Base-by-base conservation (phyloP, 2,113 vertebrate species). In the Corydoras sp. region DNA sequence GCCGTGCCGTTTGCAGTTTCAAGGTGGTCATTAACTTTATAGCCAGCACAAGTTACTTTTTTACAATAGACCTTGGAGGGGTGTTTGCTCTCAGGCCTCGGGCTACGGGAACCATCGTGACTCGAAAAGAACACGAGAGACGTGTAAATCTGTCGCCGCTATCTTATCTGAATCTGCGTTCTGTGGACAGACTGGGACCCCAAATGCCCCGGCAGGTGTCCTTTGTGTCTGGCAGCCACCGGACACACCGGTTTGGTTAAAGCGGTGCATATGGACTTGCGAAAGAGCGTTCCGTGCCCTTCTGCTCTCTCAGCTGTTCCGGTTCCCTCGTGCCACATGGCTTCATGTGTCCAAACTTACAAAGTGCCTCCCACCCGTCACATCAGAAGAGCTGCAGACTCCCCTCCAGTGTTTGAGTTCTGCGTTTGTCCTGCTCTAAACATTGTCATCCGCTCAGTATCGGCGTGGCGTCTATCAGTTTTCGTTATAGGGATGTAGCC, bases 401-500 rank as follows among this genome's bases (percentile, higher is more conserved):
- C 65, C 50, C 73, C 80, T 76, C 63, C 75, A 83, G 75, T 69
- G 71, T 82, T 75, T 80, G 68, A 31, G 48, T 77, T 63, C 29
- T 18, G 18, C 11, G 24, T 68, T 72, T 58, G 53, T 66, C 24
- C 65, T 64, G 70, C 12, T 73, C 62, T 68, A 69, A 68, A 78
- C 62, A n/a, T 14, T 35, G 62, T 61, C 71, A 77, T 72, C 56
- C 73, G 73, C 30, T 71, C 63, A 18, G 14, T 56, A 62, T 76
- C 43, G 24, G 53, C 58, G 3, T 9, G 4, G 31, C 18, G 30
- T 58, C 60, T 73, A 62, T 72, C 50, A 64, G 49, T 63, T 73
- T 73, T 81, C 73, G 56, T 73, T 69, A 67, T 58, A 76, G 4
- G 13, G 35, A 72, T 18, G 48, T 18, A 32, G 53, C 48, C 60